Percentiles rank a stretch among this genome's conserved stretches.
phyloP scores from a whole-genome alignment of 1,140 invertebrate genomes.

The Pachyrhynchus sulphureomaculatus region DNA sequence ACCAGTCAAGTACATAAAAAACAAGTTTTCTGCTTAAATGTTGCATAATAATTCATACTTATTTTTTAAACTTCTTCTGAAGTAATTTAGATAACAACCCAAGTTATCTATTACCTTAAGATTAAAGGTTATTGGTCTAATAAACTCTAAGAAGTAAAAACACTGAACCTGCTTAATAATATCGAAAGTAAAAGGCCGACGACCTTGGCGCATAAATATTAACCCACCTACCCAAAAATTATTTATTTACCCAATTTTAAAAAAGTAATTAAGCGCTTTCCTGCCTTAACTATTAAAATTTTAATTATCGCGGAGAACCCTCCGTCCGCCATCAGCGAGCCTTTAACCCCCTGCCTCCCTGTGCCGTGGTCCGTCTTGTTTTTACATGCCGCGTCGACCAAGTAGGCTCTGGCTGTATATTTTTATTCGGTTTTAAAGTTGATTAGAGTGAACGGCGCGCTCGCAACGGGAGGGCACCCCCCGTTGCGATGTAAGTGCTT shows the following conservation, averaged over 20 bases:
- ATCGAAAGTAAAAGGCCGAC: too few species aligned
- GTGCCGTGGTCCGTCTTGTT: constrained; percentile 14
- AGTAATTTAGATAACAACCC: too few species aligned
- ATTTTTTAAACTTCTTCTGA: too few species aligned
- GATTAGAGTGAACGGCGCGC: constrained; percentile 48
- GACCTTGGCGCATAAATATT: too few species aligned
- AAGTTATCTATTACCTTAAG: too few species aligned
- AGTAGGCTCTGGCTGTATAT: constrained; percentile 38
- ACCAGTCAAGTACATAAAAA: too few species aligned
- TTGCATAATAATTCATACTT: too few species aligned
- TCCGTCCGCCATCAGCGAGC: constrained; percentile 12
- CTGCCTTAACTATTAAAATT: constrained; percentile 26
- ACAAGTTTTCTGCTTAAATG: too few species aligned
- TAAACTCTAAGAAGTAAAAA: too few species aligned
- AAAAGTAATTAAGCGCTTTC: constrained; percentile 22
- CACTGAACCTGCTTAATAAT: too few species aligned
- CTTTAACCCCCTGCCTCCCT: constrained; percentile 14
- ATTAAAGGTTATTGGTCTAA: too few species aligned
- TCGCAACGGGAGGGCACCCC: constrained; percentile 47
- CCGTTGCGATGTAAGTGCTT: constrained; percentile 49
- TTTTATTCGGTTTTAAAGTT: constrained; percentile 50
- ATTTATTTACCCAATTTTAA: constrained; percentile 21
- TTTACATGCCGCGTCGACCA: constrained; percentile 23
- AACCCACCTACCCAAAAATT: constrained; percentile 2
- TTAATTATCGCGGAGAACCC: constrained; percentile 25